Evolutionary conservation across 2,113 vertebrate genomes (phyloP), one percentile per base, ranked within the genome.

Genomic region (Stomatorhinus ivindoensis): DNA sequence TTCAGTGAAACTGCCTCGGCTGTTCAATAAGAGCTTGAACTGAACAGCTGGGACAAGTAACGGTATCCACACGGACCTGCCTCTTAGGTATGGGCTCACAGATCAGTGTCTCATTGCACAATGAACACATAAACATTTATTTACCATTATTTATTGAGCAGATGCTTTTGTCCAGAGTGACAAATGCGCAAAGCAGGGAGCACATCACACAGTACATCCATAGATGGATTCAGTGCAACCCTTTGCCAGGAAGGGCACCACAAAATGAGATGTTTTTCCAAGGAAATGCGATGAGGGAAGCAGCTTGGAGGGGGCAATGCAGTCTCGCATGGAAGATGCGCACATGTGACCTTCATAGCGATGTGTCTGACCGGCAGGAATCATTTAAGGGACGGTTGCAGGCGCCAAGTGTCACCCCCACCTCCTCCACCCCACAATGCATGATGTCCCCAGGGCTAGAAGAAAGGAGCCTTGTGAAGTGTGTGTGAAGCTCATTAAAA

Each of bases 401-500:
- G 44, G 42, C 21, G 8, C 35, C 19, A 42, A 44, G 35, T 80
- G 73, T 42, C 73, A 39, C 73, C 3, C 31, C 31, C 31, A 61
- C 27, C 9, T 27, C 10, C 65, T 4, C 31, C 50, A 31, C 46
- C 31, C 50, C 85, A 55, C 19, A 55, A 87, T 15, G 48, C 27
- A 39, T 47, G 48, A 27, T 11, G 39, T 42, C 85, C 31, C 48
- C 15, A 87, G 13, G 50, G 85, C 84, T 31, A 51, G 17, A 86
- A 15, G 11, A 39, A 7, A 87, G 7, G 4, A 53, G 85, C 27
- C 42, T 21, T 39, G 85, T 87, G 85, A n/a, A 35, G 85, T 55
- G 27, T 31, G 50, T 53, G 9, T 55, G n/a, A 87, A 87, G 4
- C 85, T 87, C 85, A 35, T 87, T 87, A 87, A 87, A 55, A 51